These are phyloP conservation scores for Laodelphax striatellus DNA, from an alignment of 1,140 invertebrate species.

Conservation along the genomic window DNA sequence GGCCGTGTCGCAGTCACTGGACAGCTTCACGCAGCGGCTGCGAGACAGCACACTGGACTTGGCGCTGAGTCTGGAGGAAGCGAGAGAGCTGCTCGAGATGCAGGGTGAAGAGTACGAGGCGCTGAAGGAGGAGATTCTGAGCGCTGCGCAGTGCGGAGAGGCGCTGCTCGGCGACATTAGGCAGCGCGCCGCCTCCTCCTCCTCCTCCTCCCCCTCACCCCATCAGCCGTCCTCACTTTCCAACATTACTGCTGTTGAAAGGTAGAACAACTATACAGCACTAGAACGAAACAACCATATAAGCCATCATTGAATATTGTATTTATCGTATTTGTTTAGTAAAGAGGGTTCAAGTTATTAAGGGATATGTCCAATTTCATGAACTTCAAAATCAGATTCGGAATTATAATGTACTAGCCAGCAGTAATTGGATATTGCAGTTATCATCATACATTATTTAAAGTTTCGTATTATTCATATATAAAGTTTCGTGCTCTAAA, in stretches of 20 bases:
- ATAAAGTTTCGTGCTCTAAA: no score
- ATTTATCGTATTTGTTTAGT: no score
- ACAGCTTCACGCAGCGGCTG: slow-evolving; percentile 73
- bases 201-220: slow-evolving; percentile 27
- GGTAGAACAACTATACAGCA: no score
- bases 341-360: no score
- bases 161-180: slow-evolving; percentile 59
- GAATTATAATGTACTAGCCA: no score
- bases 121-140: slow-evolving; percentile 66
- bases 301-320: no score
- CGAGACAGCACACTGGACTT: slow-evolving; percentile 32
- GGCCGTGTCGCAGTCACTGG: slow-evolving; percentile 71
- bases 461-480: no score
- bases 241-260: slow-evolving; percentile 86
- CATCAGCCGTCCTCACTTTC: slow-evolving; percentile 51
- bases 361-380: no score
- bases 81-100: slow-evolving; percentile 50
- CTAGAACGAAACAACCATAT: no score
- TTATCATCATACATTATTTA: no score
- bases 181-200: slow-evolving; percentile 25
- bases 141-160: slow-evolving; percentile 74
- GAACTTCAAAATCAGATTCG: no score
- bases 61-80: slow-evolving; percentile 64
- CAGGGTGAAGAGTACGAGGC: slow-evolving; percentile 53
- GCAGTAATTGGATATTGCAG: no score